Evolutionary conservation across 2,113 vertebrate species (phyloP).

Genomic region (Cranoglanis bouderius): DNA sequence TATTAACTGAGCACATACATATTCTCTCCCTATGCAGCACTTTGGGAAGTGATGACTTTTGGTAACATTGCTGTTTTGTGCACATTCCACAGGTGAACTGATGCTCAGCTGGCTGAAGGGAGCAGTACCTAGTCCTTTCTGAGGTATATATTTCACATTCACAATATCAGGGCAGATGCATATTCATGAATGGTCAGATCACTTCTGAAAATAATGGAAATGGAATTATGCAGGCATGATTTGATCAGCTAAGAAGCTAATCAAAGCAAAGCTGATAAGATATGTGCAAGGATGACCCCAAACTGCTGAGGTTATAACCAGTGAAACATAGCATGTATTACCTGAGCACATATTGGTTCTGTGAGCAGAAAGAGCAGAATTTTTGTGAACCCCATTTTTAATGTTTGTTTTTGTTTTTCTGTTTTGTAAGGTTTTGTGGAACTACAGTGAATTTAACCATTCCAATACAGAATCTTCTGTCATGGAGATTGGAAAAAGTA

Average conservation of each 20-base stretch:
- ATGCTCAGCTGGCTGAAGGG: neutral
- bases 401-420: neutral
- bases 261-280: neutral
- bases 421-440: neutral
- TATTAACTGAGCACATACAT: conserved; percentile 47
- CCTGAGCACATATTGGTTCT: conserved; percentile 25
- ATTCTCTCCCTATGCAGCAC: neutral
- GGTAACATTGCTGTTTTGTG: conserved; percentile 72
- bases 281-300: conserved; percentile 3
- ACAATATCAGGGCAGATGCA: neutral
- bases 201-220: neutral
- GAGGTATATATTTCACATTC: conserved; percentile 6
- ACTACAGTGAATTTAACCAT: neutral
- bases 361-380: neutral
- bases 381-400: neutral
- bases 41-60: neutral
- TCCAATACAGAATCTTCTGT: neutral
- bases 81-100: conserved; percentile 75
- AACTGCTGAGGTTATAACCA: conserved; percentile 9
- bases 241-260: neutral
- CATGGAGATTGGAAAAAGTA: neutral
- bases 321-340: conserved; percentile 42
- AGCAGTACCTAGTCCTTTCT: neutral
- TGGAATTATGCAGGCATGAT: neutral
- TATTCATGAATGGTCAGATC: neutral